Evolutionary conservation across 2,888 invertebrate genomes (phyloP), one percentile per base, ranked within the genome.

Genomic region (Hetaerina titia): DNA sequence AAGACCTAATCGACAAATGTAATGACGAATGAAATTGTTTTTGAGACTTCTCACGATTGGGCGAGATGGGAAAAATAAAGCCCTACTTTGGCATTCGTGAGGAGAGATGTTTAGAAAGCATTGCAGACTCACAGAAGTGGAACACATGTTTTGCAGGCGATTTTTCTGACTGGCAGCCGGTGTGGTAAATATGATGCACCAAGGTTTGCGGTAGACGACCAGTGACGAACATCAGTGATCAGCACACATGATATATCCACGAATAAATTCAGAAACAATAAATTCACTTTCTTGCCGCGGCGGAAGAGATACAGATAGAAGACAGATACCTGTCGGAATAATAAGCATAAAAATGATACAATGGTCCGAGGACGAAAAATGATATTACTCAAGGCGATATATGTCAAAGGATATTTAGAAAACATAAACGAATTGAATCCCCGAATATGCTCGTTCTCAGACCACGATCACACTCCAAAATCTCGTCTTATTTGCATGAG

Each of bases 51-150:
- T n/a, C 2, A n/a, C n/a, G 69, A 5, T 9, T 17, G 17, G 22
- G 90, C 60, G n/a, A 64, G 22, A 19, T 63, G 22, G 64, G 64
- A 31, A 69, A 92, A 74, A 69, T 92, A 92, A 92, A 74, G 45
- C 45, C 64, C 64, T 63, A 64, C 64, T 81, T 64, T 25, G n/a
- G 13, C n/a, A 31, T 45, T 92, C 45, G 22, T 45, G 74, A 69
- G 56, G 92, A 64, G 45, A 22, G 56, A 74, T 92, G 92, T 69
- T 45, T 92, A 92, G 92, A 92, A 92, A 92, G 92, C 69, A 92
- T 22, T n/a, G 19, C 45, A 74, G 64, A 56, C n/a, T n/a, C 74
- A 11, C 25, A 31, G n/a, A 92, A 92, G 92, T 92, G 56, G 74
- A 92, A 90, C 90, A 56, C 69, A 69, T 92, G 92, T 69, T 92